These are phyloP conservation scores for Elephas maximus DNA, from an alignment of 2,113 vertebrate species.

Conservation along the genomic window DNA sequence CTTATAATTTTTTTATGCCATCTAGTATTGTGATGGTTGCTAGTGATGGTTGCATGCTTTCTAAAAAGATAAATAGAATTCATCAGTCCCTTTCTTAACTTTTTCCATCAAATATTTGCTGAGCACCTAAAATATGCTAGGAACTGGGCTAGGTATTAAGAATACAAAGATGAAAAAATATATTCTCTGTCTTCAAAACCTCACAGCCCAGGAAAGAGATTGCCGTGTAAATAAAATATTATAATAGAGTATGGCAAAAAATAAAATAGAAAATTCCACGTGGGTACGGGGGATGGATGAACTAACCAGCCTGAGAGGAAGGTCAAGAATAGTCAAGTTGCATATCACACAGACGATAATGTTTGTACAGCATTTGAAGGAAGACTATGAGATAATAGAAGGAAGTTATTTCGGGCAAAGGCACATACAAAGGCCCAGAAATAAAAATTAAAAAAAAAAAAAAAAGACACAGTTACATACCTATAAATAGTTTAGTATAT, in stretches of 20 bases:
- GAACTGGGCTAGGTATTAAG: constrained; percentile 33
- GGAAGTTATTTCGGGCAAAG: constrained; percentile 4
- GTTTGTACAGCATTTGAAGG: background rate
- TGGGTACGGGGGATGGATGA: background rate
- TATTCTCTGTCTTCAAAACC: constrained; percentile 62
- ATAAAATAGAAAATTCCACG: constrained; percentile 38
- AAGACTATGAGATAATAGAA: background rate
- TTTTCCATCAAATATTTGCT: constrained; percentile 64
- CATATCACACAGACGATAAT: background rate
- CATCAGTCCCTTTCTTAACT: constrained; percentile 43
- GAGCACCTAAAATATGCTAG: constrained; percentile 63
- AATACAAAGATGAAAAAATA: constrained; percentile 58
- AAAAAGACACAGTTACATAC: background rate
- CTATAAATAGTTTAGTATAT: background rate
- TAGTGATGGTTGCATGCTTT: constrained; percentile 32
- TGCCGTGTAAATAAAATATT: constrained; percentile 39
- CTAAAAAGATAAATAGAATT: constrained; percentile 54
- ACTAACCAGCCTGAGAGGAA: background rate
- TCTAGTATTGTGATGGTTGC: constrained; percentile 19
- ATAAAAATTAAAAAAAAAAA: background rate
- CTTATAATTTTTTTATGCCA: background rate
- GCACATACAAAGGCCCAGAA: background rate
- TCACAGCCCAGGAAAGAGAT: constrained; percentile 61
- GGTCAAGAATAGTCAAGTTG: background rate
- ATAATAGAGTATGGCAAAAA: background rate